Evolutionary conservation across 2,113 vertebrate genomes (phyloP).

Genomic region (Lepus americanus): DNA sequence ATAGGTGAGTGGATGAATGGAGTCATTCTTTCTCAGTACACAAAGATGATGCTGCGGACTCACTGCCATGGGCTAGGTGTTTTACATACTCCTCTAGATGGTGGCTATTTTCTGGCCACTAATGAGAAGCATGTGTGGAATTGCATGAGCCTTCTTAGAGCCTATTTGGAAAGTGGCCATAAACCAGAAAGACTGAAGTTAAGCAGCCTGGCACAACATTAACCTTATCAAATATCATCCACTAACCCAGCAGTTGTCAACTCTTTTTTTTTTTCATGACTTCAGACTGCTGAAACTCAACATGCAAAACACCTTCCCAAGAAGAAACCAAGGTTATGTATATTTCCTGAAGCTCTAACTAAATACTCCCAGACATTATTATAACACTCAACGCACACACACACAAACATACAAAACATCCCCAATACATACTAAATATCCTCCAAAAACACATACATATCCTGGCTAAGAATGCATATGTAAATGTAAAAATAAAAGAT

Average conservation of each 20-base stretch:
- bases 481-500: conserved; percentile 20
- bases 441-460: background rate
- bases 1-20: background rate
- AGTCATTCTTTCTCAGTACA: conserved; percentile 22
- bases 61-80: background rate
- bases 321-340: background rate
- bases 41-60: background rate
- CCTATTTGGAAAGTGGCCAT: conserved; percentile 30
- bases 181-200: background rate
- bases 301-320: background rate
- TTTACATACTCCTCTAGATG: background rate
- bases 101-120: conserved; percentile 1
- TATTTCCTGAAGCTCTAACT: background rate
- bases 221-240: background rate
- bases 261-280: background rate
- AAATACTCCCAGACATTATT: background rate
- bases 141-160: background rate
- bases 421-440: no score
- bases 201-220: background rate
- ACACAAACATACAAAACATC: fast-evolving
- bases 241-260: background rate
- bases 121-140: background rate
- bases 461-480: background rate
- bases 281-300: background rate
- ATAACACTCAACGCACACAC: background rate